Percentiles rank a stretch among this genome's conserved stretches.
Conservation (phyloP, 1,140 invertebrate species). For the Steinernema khuongi region DNA sequence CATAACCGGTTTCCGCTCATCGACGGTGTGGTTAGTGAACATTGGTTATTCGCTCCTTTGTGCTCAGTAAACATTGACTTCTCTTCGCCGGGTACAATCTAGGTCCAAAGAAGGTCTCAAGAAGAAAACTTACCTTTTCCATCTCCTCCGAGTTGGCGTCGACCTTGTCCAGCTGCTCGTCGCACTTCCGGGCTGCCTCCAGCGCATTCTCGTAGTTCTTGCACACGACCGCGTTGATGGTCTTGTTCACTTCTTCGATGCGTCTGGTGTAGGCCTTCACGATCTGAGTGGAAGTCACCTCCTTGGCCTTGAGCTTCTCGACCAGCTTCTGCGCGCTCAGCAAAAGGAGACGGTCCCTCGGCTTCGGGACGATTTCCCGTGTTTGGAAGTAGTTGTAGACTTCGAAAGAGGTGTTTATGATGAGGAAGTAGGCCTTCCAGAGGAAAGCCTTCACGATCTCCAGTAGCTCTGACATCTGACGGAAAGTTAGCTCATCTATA, state of each 20-base stretch:
- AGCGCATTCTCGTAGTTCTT: constrained; percentile 20
- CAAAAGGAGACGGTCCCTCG: not conserved
- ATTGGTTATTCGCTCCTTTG: too few relatives aligned
- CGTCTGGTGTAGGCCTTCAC: constrained; percentile 19
- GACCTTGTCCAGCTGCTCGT: not conserved
- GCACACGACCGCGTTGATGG: constrained; percentile 17
- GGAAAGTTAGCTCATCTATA: too few relatives aligned
- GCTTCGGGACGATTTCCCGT: not conserved
- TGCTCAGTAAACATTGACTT: not conserved
- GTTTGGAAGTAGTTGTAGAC: not conserved
- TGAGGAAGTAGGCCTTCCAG: not conserved
- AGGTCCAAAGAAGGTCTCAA: not conserved
- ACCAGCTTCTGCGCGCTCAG: not conserved
- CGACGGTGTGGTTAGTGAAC: too few relatives aligned
- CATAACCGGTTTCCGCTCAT: too few relatives aligned
- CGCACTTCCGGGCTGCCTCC: not conserved
- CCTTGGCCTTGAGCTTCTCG: not conserved
- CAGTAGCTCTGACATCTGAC: not conserved
- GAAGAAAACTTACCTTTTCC: not conserved
- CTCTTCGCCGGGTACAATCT: not conserved
- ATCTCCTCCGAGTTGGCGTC: not conserved
- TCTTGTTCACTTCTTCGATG: constrained; percentile 20
- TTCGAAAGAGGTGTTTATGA: not conserved
- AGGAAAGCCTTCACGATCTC: not conserved
- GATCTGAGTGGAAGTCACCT: not conserved